Conservation (phyloP, 2,888 invertebrate genomes). For the Carabus problematicus region DNA sequence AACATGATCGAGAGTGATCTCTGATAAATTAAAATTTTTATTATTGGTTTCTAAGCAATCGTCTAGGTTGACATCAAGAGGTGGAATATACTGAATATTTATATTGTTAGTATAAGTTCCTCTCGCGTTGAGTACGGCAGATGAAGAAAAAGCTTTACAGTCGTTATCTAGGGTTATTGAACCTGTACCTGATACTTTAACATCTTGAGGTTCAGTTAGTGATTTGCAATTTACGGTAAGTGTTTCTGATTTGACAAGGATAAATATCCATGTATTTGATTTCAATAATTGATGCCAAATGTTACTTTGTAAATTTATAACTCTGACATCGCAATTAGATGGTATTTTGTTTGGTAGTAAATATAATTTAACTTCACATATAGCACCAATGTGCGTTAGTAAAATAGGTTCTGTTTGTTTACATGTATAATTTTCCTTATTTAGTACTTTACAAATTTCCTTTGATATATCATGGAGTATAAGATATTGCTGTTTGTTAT, state of each 20-base stretch:
- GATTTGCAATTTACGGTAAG: too few species aligned
- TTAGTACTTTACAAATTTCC: slow-evolving; percentile 12
- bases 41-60: neutral
- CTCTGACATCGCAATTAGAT: slow-evolving; percentile 11
- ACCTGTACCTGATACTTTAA: too few species aligned
- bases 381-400: slow-evolving; percentile 9
- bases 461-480: slow-evolving; percentile 15
- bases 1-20: neutral
- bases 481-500: slow-evolving; percentile 22
- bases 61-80: neutral
- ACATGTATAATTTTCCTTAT: slow-evolving; percentile 18
- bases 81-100: slow-evolving; percentile 1
- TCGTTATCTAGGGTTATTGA: too few species aligned
- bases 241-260: too few species aligned
- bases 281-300: slow-evolving; percentile 21
- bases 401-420: slow-evolving; percentile 16
- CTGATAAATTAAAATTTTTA: neutral
- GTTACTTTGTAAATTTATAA: slow-evolving; percentile 3
- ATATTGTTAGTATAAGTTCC: too few species aligned
- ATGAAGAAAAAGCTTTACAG: too few species aligned
- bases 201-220: too few species aligned
- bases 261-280: slow-evolving; percentile 3
- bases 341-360: neutral
- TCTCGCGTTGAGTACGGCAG: too few species aligned
- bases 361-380: slow-evolving; percentile 13